Base-by-base conservation (phyloP, 2,888 invertebrate species). In the Amblyjoppa proteus region DNA sequence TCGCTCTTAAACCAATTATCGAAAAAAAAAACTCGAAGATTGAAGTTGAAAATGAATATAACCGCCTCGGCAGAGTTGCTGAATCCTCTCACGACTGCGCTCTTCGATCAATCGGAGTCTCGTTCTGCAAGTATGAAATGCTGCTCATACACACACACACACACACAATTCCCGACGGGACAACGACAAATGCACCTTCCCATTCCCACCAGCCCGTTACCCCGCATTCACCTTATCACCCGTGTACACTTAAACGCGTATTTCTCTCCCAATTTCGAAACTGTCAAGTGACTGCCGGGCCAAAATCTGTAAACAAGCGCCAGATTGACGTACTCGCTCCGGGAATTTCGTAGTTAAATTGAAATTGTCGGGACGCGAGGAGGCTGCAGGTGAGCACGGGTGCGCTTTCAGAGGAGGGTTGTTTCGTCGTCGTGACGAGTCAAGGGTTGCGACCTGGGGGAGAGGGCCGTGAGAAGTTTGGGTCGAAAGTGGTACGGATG, bases 321-420 rank as follows among this genome's bases (percentile, higher is more conserved):
- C 13, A 64, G 85, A 83, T 84, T 85, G 80, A 85, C 78, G 78
- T 68, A 76, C 58, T 73, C 64, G 61, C 68, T 82, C 66, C 64
- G 74, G 81, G 31, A 80, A 84, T 80, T 88, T 79, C 78, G 78
- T 80, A 88, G 88, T 87, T 88, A 83, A 88, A 87, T 88, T 87
- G 88, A 87, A 88, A 81, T 71, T 53, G 70, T 56, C 73, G 51
- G 9, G 58, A 51, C 45, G n/a, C n/a, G 41, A 51, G 49, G 69
- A 68, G 45, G 71, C 25, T 49, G 78, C 38, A 76, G 69, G 83
- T 45, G 76, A 45, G 68, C 49, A 70, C 16, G 38, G 38, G 56
- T 13, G 73, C 20, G 53, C 80, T 76, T 76, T 77, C 56, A n/a
- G 61, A 34, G 31, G 38, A 53, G 64, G 13, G 71, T 70, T 49